Percentiles rank a stretch among this genome's conserved stretches.
Evolutionary conservation across 2,113 vertebrate species (phyloP).

Genomic region (Eretmochelys imbricata): DNA sequence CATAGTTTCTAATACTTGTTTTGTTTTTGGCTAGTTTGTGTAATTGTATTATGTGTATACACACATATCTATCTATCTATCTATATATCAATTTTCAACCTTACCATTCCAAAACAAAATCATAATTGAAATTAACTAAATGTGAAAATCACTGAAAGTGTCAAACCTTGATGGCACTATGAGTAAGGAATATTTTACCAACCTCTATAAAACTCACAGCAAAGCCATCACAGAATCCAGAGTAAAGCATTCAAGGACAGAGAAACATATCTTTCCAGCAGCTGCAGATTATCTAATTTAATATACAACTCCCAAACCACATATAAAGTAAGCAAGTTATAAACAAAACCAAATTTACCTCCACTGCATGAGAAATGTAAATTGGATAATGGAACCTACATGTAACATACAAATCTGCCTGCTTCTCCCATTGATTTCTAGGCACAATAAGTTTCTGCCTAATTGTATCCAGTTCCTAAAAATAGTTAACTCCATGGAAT

Average conservation of each 20-base stretch:
- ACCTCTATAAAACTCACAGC: not conserved
- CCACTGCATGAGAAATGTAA: not conserved
- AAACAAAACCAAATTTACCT: not conserved
- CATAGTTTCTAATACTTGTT: not conserved
- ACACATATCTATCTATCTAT: too few relatives aligned
- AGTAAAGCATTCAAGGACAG: not conserved
- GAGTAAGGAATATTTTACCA: not conserved
- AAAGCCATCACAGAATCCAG: not conserved
- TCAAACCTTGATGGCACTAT: not conserved
- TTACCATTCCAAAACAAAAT: not conserved
- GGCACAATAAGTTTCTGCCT: not conserved
- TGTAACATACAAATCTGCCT: not conserved
- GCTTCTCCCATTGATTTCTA: not conserved
- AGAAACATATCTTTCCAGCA: not conserved
- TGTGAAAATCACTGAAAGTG: not conserved
- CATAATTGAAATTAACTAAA: not conserved
- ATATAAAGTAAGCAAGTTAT: not conserved
- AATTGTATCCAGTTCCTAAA: not conserved
- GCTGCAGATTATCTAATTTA: rapidly evolving
- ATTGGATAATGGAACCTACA: not conserved
- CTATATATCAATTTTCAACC: not conserved
- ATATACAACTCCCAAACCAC: not conserved
- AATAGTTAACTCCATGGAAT: not conserved
- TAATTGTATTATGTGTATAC: not conserved
- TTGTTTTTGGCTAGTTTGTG: not conserved